Base-by-base conservation (phyloP, 2,113 vertebrate genomes). In the Heterocephalus glaber region DNA sequence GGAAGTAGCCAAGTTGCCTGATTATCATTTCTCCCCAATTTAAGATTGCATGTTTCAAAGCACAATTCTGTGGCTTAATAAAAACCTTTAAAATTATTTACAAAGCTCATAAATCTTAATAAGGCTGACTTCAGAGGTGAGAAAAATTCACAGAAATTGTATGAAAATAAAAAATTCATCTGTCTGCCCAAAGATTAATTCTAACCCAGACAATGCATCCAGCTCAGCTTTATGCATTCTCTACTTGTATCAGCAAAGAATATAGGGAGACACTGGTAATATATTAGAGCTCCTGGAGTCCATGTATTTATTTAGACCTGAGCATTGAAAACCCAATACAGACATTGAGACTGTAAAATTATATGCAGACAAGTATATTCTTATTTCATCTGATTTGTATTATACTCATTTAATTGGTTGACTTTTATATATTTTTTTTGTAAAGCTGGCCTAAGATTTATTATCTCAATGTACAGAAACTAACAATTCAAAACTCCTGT, bases 151-250 rank as follows among this genome's bases (percentile, higher is more conserved):
- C 41, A 56, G 81, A 95, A 91, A 92, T 82, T 86, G 7, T 49
- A 54, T 87, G 65, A 86, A 96, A 96, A 90, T 80, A 80, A 94
- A 96, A 95, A 96, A 10, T n/a, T 14, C 41, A 84, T 49, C 72
- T 95, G 47, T 26, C 44, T 83, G 56, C 22, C 49, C 13, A 38
- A 79, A 94, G n/a, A 83, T 86, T 92, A 94, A 92, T 80, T 72
- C 63, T 90, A 85, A 87, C 60, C 4, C 54, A 79, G 26, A 86
- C n/a, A 87, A 22, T 52, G 13, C 14, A 90, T 68, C 30, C 35
- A 33, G 22, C n/a, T 68, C 47, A 38, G 41, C 4, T 41, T 92
- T 87, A 54, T 47, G n/a, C 58, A 60, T 92, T 60, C 10, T 92
- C 11, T 79, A 60, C 47, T 79, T 49, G 11, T 20, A 60, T 16